Conservation (phyloP, 1,140 invertebrate species). For the Saxidomus purpurata region DNA sequence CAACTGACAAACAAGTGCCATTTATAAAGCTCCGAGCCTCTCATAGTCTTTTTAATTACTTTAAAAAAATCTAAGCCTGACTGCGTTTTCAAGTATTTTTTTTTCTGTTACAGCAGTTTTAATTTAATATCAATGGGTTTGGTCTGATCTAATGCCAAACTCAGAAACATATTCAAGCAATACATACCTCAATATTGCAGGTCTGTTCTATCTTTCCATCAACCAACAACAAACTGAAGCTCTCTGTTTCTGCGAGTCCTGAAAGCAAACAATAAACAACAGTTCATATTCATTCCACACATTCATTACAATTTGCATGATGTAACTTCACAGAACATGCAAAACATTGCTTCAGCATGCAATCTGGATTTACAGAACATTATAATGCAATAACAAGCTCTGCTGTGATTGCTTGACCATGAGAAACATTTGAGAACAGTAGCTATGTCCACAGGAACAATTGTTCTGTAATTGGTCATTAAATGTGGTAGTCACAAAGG, state of each 20-base stretch:
- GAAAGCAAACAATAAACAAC: slow-evolving; percentile 4
- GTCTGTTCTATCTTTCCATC: too few relatives aligned
- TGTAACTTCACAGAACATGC: neutral
- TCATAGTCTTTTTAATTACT: too few relatives aligned
- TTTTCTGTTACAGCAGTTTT: too few relatives aligned
- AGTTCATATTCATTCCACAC: neutral
- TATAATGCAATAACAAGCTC: slow-evolving; percentile 1
- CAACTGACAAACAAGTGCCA: too few relatives aligned
- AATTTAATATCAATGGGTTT: too few relatives aligned
- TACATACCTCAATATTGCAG: too few relatives aligned
- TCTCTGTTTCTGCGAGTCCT: neutral
- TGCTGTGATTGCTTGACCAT: neutral
- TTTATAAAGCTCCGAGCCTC: too few relatives aligned
- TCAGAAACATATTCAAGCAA: too few relatives aligned
- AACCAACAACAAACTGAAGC: too few relatives aligned
- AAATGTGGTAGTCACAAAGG: neutral
- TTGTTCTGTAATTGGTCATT: neutral
- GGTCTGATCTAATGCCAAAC: too few relatives aligned
- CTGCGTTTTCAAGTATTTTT: too few relatives aligned
- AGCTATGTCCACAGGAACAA: neutral
- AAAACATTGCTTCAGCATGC: neutral
- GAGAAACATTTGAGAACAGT: neutral
- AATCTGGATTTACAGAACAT: neutral
- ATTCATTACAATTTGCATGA: neutral
- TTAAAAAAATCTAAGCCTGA: too few relatives aligned